Evolutionary conservation across 2,888 invertebrate species (phyloP).

Genomic region (Sthenelais limicola): DNA sequence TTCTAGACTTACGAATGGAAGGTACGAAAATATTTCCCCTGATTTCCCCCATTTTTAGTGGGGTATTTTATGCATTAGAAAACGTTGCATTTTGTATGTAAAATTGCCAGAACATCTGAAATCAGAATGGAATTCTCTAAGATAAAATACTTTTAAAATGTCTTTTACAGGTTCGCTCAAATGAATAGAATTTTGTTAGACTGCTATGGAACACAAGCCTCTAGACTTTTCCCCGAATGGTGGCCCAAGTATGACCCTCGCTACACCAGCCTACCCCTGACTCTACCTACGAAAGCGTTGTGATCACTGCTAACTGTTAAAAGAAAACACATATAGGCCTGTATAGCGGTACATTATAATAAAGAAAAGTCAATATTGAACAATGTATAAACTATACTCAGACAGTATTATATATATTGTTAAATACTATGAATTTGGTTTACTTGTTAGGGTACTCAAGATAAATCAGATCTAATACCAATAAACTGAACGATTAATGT

Average conservation of each 20-base stretch:
- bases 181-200: slow-evolving; percentile 68
- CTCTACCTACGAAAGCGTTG: slow-evolving; percentile 6
- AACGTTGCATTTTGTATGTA: neutral
- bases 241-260: slow-evolving; percentile 65
- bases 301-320: too few species aligned
- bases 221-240: slow-evolving; percentile 60
- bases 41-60: neutral
- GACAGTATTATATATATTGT: too few species aligned
- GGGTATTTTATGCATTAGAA: neutral
- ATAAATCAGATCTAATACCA: too few species aligned
- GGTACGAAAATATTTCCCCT: slow-evolving; percentile 58
- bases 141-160: neutral
- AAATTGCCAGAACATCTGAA: too few species aligned
- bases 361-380: too few species aligned
- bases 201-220: slow-evolving; percentile 62
- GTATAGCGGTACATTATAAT: too few species aligned
- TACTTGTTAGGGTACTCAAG: too few species aligned
- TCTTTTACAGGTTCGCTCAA: slow-evolving; percentile 59
- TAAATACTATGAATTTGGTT: too few species aligned
- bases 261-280: slow-evolving; percentile 54
- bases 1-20: slow-evolving; percentile 79
- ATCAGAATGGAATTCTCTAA: neutral
- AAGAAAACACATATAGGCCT: too few species aligned
- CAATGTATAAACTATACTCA: too few species aligned
- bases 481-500: too few species aligned